phyloP scores from a whole-genome alignment of 2,797 vertebrate species.

The Holocentrus rufus region DNA sequence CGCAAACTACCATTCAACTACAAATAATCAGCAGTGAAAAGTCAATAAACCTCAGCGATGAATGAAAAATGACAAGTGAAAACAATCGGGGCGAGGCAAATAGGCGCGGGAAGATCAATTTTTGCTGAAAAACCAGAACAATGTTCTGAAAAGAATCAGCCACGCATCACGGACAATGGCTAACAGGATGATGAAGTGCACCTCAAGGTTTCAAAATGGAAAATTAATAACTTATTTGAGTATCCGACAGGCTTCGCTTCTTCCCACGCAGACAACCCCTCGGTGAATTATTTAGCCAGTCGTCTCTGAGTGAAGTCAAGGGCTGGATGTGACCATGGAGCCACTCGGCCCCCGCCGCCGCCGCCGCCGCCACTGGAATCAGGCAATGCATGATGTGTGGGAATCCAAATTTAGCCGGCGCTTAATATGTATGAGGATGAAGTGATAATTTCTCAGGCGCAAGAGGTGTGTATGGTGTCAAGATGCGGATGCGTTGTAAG shows the following conservation, averaged over 20 bases:
- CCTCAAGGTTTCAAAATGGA: constrained; percentile 55
- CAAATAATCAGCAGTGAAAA: constrained; percentile 32
- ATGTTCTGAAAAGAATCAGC: constrained; percentile 60
- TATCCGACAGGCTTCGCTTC: constrained; percentile 58
- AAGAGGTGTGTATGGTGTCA: not conserved
- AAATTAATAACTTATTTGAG: constrained; percentile 70
- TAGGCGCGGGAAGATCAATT: constrained; percentile 47
- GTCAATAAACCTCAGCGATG: constrained; percentile 33
- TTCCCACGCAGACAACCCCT: constrained; percentile 29
- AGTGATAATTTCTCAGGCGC: no score
- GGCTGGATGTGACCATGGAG: not conserved
- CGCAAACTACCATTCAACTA: constrained; percentile 29
- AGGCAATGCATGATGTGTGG: not conserved
- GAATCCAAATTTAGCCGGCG: not conserved
- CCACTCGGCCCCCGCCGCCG: not conserved
- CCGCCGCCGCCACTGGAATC: not conserved
- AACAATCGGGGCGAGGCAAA: constrained; percentile 37
- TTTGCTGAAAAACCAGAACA: constrained; percentile 46
- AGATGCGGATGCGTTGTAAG: not conserved
- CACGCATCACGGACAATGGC: constrained; percentile 49
- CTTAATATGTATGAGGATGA: no score
- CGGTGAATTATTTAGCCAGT: constrained; percentile 58
- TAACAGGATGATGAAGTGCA: constrained; percentile 65
- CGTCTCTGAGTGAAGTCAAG: constrained; percentile 8
- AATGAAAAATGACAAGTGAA: constrained; percentile 46